These are phyloP conservation scores for Charadrius vociferus DNA, from an alignment of 2,113 vertebrate genomes.

Conservation along the genomic window DNA sequence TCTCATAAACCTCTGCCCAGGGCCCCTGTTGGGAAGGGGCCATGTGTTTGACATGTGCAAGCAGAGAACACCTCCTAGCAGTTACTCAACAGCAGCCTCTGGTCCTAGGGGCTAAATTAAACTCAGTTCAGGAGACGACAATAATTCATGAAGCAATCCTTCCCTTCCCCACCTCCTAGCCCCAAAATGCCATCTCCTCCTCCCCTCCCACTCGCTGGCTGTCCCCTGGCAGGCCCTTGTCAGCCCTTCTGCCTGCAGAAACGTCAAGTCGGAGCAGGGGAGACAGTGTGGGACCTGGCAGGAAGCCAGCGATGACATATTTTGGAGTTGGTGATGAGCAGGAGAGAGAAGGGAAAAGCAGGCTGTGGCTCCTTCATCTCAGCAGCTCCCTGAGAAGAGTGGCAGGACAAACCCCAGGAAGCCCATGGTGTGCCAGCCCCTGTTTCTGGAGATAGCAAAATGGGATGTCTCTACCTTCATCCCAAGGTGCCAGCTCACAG, in stretches of 20 bases:
- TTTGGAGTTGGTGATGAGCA: neutral
- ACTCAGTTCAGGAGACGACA: neutral
- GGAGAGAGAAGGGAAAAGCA: neutral
- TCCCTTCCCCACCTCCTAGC: neutral
- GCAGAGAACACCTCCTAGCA: neutral
- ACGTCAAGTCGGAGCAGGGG: fast-evolving
- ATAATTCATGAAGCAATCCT: neutral
- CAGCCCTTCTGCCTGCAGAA: neutral
- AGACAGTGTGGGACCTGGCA: neutral
- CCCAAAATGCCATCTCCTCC: neutral
- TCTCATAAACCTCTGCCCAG: neutral
- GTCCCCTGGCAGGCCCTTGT: neutral
- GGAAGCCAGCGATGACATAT: neutral
- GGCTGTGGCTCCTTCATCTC: neutral
- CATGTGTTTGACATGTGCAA: neutral
- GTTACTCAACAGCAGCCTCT: neutral
- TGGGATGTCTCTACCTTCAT: neutral
- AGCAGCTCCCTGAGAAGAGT: neutral
- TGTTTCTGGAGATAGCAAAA: neutral
- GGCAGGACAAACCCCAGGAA: neutral
- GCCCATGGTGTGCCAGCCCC: neutral
- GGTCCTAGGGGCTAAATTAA: neutral
- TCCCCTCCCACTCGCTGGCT: neutral
- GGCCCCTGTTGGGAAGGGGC: neutral
- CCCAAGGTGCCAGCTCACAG: neutral